A percentile compares a stretch with the other conserved stretches of the same genome.
phyloP scores from a whole-genome alignment of 2,888 invertebrate species.

The Physocephala rufipes region DNA sequence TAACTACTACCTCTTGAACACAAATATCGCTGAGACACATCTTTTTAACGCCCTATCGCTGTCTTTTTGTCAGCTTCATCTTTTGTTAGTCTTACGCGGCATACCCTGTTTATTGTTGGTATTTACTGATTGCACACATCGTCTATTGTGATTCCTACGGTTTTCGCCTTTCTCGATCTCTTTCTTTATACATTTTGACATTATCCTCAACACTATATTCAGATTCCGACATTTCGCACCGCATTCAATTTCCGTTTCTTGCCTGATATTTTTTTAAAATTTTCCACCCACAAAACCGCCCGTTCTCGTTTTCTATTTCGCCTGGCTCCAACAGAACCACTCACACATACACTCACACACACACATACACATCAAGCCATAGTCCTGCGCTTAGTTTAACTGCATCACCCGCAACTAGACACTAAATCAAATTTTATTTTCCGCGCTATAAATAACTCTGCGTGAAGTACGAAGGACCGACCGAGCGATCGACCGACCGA shows the following conservation, averaged over 20 bases:
- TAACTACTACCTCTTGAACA: too few species aligned
- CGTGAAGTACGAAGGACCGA: constrained; percentile 4
- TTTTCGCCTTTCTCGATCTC: neutral
- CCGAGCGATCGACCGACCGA: neutral
- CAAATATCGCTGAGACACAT: too few species aligned
- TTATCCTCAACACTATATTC: neutral
- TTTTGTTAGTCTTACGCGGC: too few species aligned
- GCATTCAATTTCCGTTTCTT: constrained; percentile 24
- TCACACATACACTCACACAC: too few species aligned
- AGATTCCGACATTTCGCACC: constrained; percentile 2
- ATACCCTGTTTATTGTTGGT: too few species aligned
- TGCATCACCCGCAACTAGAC: constrained; percentile 42
- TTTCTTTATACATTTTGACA: neutral
- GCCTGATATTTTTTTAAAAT: too few species aligned
- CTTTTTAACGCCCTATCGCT: too few species aligned
- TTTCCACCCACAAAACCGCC: neutral
- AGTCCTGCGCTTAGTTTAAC: too few species aligned
- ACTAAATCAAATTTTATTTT: constrained; percentile 66
- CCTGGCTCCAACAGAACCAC: neutral
- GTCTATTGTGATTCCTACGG: neutral
- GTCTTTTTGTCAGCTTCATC: too few species aligned
- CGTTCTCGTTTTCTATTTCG: too few species aligned
- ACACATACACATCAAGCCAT: constrained; percentile 25
- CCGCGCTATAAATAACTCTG: constrained; percentile 45
- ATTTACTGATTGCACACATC: too few species aligned